Base-by-base conservation (phyloP, 2,888 invertebrate genomes). In the Scaptomyza parva region DNA sequence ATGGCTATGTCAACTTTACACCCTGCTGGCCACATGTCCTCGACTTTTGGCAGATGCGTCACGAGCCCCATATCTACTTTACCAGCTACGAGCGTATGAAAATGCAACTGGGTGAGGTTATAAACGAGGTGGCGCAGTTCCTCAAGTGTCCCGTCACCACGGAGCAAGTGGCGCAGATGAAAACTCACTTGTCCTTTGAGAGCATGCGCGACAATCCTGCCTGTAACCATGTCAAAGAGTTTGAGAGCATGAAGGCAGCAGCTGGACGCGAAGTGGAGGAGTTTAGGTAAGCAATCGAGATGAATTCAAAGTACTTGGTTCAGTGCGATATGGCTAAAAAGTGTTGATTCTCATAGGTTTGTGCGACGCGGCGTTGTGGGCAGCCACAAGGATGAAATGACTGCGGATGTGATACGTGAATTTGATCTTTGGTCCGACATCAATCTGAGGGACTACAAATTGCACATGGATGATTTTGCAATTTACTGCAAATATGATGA, bases 1-100 rank as follows among this genome's bases (percentile, higher is more conserved):
- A 88, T 54, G 90, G 90, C 44, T 83, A 88, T 41, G 89, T 89
- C 0, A 88, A 89, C 59, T 90, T 88, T 22, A 89, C 88, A 30
- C 91, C 91, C 20, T 90, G 88, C 48, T 90, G 90, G 89, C 88
- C 88, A 0, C 91, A 91, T 67, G 88, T 90, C 8, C 65, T 89
- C 3, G 91, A 91, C 52, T 91, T 91, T 58, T 91, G 90, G 90
- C 80, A 90, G 54, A 24, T 91, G 37, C 90, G 91, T 1, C 67
- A 90, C 9, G 77, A 88, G 40, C 64, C 85, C 3, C 76, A 91
- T 30, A 74, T 91, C 12, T 88, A 86, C 26, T 91, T 91, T 57
- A 89, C 91, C 39, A 90, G 89, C 64, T 91, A 89, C 26, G 91
- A 91, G 47, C 82, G 89, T 12, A 90, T 91, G 91, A 90, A 91